Percentiles rank a stretch among this genome's conserved stretches.
phyloP scores from a whole-genome alignment of 1,140 invertebrate species.

The Temnothorax curvispinosus region DNA sequence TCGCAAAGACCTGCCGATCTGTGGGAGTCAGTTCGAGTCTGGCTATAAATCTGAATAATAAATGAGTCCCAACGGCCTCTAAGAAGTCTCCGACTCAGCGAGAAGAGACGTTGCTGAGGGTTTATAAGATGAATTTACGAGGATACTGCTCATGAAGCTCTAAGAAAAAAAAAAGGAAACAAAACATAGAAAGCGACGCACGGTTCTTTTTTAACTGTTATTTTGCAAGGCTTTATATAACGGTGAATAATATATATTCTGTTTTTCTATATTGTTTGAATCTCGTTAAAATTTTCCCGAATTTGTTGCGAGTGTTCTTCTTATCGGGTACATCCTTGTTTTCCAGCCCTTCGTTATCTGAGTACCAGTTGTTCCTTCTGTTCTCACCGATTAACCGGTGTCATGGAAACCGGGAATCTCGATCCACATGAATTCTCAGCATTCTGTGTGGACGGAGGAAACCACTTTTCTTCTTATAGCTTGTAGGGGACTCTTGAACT shows the following conservation, averaged over 20 bases:
- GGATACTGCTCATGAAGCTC: conserved; percentile 59
- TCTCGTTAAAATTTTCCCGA: neutral
- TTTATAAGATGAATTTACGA: conserved; percentile 82
- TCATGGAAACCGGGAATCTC: conserved; percentile 13
- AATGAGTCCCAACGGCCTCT: conserved; percentile 85
- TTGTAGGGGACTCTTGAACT: conserved; percentile 60
- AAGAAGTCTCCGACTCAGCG: conserved; percentile 85
- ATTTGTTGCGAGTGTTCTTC: neutral
- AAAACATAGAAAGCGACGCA: conserved; percentile 3
- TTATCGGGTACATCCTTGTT: conserved; percentile 38
- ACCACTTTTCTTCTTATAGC: conserved; percentile 47
- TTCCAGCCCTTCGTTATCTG: conserved; percentile 53
- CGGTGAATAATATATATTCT: neutral
- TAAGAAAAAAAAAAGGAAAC: conserved; percentile 4
- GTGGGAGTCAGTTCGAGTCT: conserved; percentile 83
- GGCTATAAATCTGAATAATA: conserved; percentile 87
- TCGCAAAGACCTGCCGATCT: conserved; percentile 85
- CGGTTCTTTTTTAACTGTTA: neutral
- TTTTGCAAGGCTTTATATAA: neutral
- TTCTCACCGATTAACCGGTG: conserved; percentile 48
- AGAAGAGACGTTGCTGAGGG: conserved; percentile 78
- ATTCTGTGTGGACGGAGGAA: conserved; percentile 55
- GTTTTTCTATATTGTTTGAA: neutral
- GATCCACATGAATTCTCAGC: conserved; percentile 54
- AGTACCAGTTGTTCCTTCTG: conserved; percentile 11